Percentiles rank a stretch among this genome's conserved stretches.
Conservation (phyloP, 2,888 invertebrate species). For the Aplocera efformata region DNA sequence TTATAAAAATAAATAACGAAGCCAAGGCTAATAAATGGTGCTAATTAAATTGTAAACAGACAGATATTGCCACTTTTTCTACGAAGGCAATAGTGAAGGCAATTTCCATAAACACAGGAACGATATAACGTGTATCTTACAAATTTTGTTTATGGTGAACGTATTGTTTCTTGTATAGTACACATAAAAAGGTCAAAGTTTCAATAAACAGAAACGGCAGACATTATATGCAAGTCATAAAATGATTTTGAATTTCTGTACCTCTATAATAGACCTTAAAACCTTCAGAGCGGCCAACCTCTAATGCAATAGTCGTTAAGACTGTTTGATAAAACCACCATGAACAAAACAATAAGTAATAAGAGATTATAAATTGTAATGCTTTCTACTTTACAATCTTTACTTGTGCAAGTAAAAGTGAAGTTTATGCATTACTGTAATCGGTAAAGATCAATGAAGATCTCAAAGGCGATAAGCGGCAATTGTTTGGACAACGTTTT, state of each 20-base stretch:
- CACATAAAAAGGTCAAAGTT: conserved; percentile 13
- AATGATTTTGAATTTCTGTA: conserved; percentile 24
- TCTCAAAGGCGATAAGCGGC: conserved; percentile 46
- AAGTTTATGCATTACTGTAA: conserved; percentile 57
- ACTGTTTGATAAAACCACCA: conserved; percentile 43
- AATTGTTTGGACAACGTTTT: conserved; percentile 57
- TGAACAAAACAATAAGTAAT: conserved; percentile 44
- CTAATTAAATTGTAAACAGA: no score
- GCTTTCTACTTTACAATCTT: conserved; percentile 52
- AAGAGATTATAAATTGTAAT: conserved; percentile 48
- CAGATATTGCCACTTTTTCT: no score
- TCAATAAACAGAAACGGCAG: conserved; percentile 21
- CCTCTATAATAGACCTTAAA: conserved; percentile 17
- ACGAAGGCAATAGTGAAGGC: background rate
- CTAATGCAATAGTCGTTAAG: conserved; percentile 8
- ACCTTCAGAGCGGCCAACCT: conserved; percentile 14
- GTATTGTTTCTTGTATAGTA: conserved; percentile 2
- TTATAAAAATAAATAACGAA: background rate
- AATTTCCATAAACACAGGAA: conserved; percentile 3
- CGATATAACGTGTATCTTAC: conserved; percentile 1
- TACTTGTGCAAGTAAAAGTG: conserved; percentile 49
- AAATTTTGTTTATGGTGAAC: conserved; percentile 1
- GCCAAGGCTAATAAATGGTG: no score
- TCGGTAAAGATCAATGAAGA: conserved; percentile 53
- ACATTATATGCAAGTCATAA: conserved; percentile 20